Evolutionary conservation across 1,140 invertebrate species (phyloP).

Genomic region (Drosophila tsacasi): DNA sequence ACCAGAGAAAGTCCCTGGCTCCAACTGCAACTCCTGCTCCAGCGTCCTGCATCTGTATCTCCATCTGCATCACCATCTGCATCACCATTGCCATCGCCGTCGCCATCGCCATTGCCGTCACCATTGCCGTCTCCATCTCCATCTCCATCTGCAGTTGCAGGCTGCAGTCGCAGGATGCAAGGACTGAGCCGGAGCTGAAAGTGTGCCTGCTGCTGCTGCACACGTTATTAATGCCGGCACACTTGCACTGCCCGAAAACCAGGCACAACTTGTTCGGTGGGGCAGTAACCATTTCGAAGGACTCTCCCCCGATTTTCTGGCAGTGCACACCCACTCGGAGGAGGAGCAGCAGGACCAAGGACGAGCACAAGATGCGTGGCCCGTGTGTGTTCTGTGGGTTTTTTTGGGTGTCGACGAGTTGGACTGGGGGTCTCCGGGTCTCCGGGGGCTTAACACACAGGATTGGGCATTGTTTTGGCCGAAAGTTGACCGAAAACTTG

Average conservation of each 20-base stretch:
- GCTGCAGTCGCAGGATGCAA: conserved; percentile 32
- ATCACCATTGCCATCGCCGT: conserved; percentile 22
- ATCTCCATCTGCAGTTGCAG: conserved; percentile 27
- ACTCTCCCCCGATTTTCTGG: background rate
- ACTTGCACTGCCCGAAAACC: conserved; percentile 23
- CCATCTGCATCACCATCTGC: conserved; percentile 1
- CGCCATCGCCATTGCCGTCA: background rate
- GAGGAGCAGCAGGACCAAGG: conserved; percentile 32
- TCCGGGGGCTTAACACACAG: conserved; percentile 39
- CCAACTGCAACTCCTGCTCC: conserved; percentile 48
- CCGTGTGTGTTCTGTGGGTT: conserved; percentile 26
- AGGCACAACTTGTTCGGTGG: background rate
- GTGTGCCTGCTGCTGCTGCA: conserved; percentile 33
- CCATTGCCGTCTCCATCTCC: background rate
- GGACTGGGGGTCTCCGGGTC: background rate
- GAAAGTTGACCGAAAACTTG: conserved; percentile 83
- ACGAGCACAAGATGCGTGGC: conserved; percentile 51
- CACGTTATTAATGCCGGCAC: conserved; percentile 40
- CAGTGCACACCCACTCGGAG: conserved; percentile 32
- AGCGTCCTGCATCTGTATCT: conserved; percentile 26
- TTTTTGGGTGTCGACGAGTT: conserved; percentile 12
- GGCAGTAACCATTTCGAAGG: background rate
- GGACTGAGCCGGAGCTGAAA: conserved; percentile 10
- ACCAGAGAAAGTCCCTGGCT: conserved; percentile 77
- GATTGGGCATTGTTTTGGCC: conserved; percentile 76